Percentiles rank a stretch among this genome's conserved stretches.
Conservation (phyloP, 2,888 invertebrate species). For the Pollenia amentaria region DNA sequence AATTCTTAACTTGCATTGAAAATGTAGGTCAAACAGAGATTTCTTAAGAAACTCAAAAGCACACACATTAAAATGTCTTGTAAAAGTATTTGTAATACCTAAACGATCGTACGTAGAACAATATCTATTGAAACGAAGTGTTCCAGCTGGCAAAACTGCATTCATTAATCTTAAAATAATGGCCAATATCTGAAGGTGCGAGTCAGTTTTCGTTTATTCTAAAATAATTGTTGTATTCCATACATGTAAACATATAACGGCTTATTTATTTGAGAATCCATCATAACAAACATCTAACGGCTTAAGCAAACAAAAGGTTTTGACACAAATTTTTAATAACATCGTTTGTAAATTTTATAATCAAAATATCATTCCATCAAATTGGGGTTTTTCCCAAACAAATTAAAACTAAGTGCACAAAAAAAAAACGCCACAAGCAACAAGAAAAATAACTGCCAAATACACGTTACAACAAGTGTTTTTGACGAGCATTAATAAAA, state of each 20-base stretch:
- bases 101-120: not conserved
- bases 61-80: not conserved
- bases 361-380: conserved; percentile 27
- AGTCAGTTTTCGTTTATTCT: not conserved
- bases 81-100: not conserved
- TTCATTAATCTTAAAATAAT: conserved; percentile 3
- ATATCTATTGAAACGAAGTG: not conserved
- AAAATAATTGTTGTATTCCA: not conserved
- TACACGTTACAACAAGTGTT: conserved; percentile 67
- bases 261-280: not conserved
- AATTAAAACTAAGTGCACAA: conserved; percentile 5
- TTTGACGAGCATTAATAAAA: conserved; percentile 41
- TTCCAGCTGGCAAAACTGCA: not conserved
- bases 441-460: conserved; percentile 14
- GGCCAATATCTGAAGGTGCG: conserved; percentile 5
- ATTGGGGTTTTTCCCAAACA: conserved; percentile 54
- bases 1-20: not conserved
- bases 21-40: conserved; percentile 26
- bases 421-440: not conserved
- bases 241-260: not conserved
- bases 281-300: not conserved
- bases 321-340: not conserved
- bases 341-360: not conserved
- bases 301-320: not conserved
- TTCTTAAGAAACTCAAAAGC: not conserved